These are phyloP conservation scores for Drosophila lacteicornis DNA, from an alignment of 1,140 invertebrate species.

Conservation along the genomic window DNA sequence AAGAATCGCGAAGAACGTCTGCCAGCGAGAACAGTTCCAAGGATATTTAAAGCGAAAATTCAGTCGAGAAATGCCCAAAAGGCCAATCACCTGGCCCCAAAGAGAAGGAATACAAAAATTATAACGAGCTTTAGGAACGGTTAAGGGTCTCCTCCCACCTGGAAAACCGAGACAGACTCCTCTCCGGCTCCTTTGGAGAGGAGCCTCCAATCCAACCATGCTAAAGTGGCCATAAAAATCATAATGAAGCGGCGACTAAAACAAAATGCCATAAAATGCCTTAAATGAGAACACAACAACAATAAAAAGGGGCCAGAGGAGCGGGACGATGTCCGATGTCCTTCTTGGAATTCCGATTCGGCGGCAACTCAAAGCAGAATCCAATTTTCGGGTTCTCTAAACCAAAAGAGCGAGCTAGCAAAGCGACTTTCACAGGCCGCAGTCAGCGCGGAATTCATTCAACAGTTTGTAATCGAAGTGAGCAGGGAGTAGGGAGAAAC, in stretches of 20 bases:
- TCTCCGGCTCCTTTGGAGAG: conserved; percentile 13
- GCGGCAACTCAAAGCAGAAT: conserved; percentile 62
- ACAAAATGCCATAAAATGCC: conserved; percentile 80
- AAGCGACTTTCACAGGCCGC: conserved; percentile 17
- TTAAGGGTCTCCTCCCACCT: conserved; percentile 33
- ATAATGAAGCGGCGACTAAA: conserved; percentile 82
- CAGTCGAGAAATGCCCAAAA: conserved; percentile 48
- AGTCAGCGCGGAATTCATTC: conserved; percentile 74
- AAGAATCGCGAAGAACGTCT: neutral
- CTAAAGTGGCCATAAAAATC: conserved; percentile 81
- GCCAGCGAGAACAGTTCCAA: conserved; percentile 55
- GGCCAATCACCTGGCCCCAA: conserved; percentile 64
- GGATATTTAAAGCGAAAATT: conserved; percentile 63
- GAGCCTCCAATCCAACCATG: conserved; percentile 25
- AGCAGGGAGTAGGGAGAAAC: conserved; percentile 22
- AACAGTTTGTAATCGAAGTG: conserved; percentile 78
- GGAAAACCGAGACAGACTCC: conserved; percentile 7
- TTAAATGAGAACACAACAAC: conserved; percentile 69
- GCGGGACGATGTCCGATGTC: conserved; percentile 52
- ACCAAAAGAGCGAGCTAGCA: conserved; percentile 1
- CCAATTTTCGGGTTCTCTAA: conserved; percentile 28
- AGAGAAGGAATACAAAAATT: conserved; percentile 47
- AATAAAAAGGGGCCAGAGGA: conserved; percentile 22
- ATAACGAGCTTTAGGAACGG: conserved; percentile 75
- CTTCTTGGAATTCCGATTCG: conserved; percentile 75